These are phyloP conservation scores for Ypsolopha scabrella DNA, from an alignment of 2,888 invertebrate genomes.

Conservation along the genomic window DNA sequence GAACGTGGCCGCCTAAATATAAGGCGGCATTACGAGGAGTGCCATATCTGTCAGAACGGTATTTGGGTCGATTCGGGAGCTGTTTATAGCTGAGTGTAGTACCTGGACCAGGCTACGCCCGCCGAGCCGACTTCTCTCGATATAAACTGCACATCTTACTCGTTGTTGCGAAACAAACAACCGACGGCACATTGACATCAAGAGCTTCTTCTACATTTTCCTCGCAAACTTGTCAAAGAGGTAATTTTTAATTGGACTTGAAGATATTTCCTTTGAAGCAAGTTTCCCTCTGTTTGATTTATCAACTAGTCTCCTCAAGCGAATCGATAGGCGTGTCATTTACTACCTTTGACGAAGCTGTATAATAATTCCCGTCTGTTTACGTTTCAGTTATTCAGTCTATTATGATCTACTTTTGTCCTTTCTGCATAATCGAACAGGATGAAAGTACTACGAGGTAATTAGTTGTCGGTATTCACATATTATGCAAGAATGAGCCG, in stretches of 20 bases:
- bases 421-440: too few relatives aligned
- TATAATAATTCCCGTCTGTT: too few relatives aligned
- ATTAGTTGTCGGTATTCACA: background rate
- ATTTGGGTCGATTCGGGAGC: conserved; percentile 15
- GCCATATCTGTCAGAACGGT: conserved; percentile 20
- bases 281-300: too few relatives aligned
- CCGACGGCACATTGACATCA: background rate
- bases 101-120: conserved; percentile 4
- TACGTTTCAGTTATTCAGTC: too few relatives aligned
- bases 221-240: background rate
- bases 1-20: conserved; percentile 20
- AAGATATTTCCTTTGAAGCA: background rate
- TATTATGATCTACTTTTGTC: too few relatives aligned
- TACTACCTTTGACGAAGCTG: too few relatives aligned
- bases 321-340: too few relatives aligned
- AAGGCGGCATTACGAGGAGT: conserved; percentile 20
- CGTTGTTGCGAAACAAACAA: background rate
- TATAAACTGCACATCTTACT: background rate
- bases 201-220: background rate
- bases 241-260: background rate
- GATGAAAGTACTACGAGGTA: background rate
- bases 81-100: conserved; percentile 8
- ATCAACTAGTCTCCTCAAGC: too few relatives aligned
- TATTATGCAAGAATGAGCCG: background rate
- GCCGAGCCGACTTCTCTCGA: background rate